Base-by-base conservation (phyloP, 2,888 invertebrate species). In the Vandiemenella viatica region DNA sequence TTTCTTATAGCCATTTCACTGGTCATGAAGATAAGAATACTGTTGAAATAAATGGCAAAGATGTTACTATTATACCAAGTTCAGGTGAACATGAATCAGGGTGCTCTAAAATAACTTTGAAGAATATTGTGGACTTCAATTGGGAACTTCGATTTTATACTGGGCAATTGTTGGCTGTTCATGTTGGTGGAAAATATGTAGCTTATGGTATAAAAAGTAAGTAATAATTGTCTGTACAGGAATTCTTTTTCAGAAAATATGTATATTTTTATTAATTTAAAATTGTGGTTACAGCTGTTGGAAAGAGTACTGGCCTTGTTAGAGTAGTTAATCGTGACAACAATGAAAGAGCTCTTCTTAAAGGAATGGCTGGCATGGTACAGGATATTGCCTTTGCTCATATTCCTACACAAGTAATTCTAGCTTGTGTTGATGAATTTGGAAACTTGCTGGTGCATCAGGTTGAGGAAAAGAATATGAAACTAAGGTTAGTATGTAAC, bases 141-240 rank as follows among this genome's bases (percentile, higher is more conserved):
- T 95, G 95, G 95, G 93, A 93, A 63, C 76, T 83, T 42, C 80
- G 83, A 59, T 84, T 85, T 62, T 90, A 91, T 60, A 74, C 80
- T 1, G 93, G 95, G 0, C 87, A 89, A 62, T 70, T 95, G 51
- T 76, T 95, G 37, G 89, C 92, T 8, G 82, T 90, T 38, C 92
- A 95, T 65, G 77, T 83, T 60, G 79, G 79, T 61, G 86, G 88
- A 48, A 82, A 83, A 61, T 86, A 84, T 65, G 71, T 92, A 56
- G 95, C 95, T 0, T 95, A 93, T 68, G 86, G 83, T 51, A 81
- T 95, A 54, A 90, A 86, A 79, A 85, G 91, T 90, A 67, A 65
- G 60, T 57, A 26, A 8, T n/a, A 18, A 19, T 13, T 32, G 16
- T 42, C n/a, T n/a, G n/a, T n/a, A n/a, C n/a, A n/a, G 5, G 17